phyloP scores from a whole-genome alignment of 2,797 vertebrate genomes.

The Zenarchopterus dispar region DNA sequence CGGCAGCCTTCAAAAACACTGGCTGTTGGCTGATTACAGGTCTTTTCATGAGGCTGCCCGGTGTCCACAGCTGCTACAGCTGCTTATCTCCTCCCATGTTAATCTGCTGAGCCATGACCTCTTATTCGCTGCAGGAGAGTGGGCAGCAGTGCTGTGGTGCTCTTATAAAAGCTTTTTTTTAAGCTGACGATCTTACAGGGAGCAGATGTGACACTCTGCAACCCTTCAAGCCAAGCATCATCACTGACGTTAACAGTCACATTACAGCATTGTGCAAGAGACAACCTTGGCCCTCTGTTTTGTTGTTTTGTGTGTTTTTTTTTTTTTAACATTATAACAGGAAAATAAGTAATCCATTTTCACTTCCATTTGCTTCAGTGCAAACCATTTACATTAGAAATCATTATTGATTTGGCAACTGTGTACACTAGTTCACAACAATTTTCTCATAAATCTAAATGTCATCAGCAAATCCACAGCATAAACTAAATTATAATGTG shows the following conservation, averaged over 20 bases:
- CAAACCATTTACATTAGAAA: too few species aligned
- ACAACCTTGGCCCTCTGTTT: too few species aligned
- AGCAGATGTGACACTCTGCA: slow-evolving; percentile 63
- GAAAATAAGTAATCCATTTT: too few species aligned
- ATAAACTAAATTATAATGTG: too few species aligned
- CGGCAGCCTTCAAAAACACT: slow-evolving; percentile 23
- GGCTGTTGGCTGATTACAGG: slow-evolving; percentile 29
- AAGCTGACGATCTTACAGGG: slow-evolving; percentile 66
- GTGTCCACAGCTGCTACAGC: slow-evolving; percentile 55
- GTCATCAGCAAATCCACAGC: too few species aligned
- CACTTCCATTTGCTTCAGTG: too few species aligned
- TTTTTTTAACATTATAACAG: too few species aligned
- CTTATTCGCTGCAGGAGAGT: slow-evolving; percentile 55
- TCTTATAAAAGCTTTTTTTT: slow-evolving; percentile 62
- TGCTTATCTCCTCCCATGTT: slow-evolving; percentile 68
- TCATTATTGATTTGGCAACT: too few species aligned
- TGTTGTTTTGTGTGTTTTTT: too few species aligned
- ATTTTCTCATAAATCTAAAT: too few species aligned
- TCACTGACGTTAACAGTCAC: slow-evolving; percentile 3
- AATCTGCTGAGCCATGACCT: slow-evolving; percentile 75
- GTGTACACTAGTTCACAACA: too few species aligned
- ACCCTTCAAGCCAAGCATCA: slow-evolving; percentile 26
- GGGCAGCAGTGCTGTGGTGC: slow-evolving; percentile 20
- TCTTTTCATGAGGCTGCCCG: slow-evolving; percentile 31
- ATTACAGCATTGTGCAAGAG: not conserved